Base-by-base conservation (phyloP, 1,140 invertebrate species). In the Zelostemma sp. region DNA sequence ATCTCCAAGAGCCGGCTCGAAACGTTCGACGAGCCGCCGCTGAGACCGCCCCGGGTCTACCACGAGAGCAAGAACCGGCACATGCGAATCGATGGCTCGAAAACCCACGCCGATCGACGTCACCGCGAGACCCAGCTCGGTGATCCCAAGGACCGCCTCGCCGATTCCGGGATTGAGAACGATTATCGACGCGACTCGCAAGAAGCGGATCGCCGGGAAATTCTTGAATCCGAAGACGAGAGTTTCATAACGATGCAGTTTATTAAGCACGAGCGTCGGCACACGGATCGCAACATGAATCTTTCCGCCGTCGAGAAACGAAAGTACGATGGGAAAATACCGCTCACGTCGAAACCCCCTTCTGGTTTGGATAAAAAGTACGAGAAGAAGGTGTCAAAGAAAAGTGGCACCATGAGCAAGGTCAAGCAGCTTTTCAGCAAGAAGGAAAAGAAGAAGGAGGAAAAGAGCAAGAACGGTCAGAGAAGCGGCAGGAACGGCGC, bases 121-220 rank as follows among this genome's bases (percentile, higher is more conserved):
- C 76, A 78, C 41, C 68, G 78, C 15, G 80, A 84, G 1, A 81
- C 73, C 8, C 66, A 77, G 2, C 38, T 80, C 8, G 86, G 84
- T 56, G 83, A 85, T 62, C 75, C 81, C 1, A 90, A 90, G 57
- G 90, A 90, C 67, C 86, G 89, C 21, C 83, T 91, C 15, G 91
- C 90, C 1, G 92, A 93, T 82, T 93, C 92, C 0, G 92, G 92
- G 0, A 93, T 93, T 53, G 92, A 93, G 77, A 93, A 93, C 67
- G 91, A 93, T 71, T 92, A 92, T 68, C 86, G 91, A 35, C 87
- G 91, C 16, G 91, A 93, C 68, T 91, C 91, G 2, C 91, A 88
- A 62, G 90, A 84, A 53, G 77, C 76, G 5, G 76, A 86, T 61
- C 54, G 80, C 78, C 45, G 89, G 85, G 74, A 88, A 80, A 38